Evolutionary conservation across 2,888 invertebrate species (phyloP), one percentile per base, ranked within the genome.

Genomic region (Eretmocerus hayati): DNA sequence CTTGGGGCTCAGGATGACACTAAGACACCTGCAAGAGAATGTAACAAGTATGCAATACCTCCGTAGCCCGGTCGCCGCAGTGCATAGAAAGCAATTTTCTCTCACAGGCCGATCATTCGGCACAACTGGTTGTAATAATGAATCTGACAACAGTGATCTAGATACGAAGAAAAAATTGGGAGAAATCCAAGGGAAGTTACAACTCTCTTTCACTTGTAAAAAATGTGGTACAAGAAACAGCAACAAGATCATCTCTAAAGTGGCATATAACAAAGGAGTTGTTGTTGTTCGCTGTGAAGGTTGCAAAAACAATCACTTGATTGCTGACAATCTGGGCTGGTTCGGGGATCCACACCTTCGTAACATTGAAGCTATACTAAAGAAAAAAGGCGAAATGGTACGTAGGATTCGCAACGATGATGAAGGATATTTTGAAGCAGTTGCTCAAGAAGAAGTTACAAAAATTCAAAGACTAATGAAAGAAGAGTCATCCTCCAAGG

Each of bases 271-370:
- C 45, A 83, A 85, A 64, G 95, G 97, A 13, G 87, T 97, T 11
- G 92, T 97, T 0, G 90, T 97, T 56, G 89, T 95, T 0, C 83
- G 80, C 45, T 97, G 97, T 69, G 81, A 82, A 45, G 87, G 87
- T 1, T 96, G 96, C 66, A 73, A 80, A 38, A 94, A 90, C 66
- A 83, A 89, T 68, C 97, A 97, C 73, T 75, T 97, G 20, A 95
- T 97, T 57, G 96, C 96, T 0, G 96, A 97, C 67, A 94, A 97
- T 72, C 76, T 97, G 2, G 88, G 88, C 55, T 97, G 96, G 96
- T 97, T 96, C 67, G 76, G 82, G 0, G 87, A 91, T 63, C 59
- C 74, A 42, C 83, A 82, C 1, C 84, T 81, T 62, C 80, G 78
- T 55, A 96, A 96, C 65, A 90, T 97, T 59, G 95, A 96, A 75